These are phyloP conservation scores for Edolisoma coerulescens DNA, from an alignment of 2,113 vertebrate genomes.

Conservation along the genomic window DNA sequence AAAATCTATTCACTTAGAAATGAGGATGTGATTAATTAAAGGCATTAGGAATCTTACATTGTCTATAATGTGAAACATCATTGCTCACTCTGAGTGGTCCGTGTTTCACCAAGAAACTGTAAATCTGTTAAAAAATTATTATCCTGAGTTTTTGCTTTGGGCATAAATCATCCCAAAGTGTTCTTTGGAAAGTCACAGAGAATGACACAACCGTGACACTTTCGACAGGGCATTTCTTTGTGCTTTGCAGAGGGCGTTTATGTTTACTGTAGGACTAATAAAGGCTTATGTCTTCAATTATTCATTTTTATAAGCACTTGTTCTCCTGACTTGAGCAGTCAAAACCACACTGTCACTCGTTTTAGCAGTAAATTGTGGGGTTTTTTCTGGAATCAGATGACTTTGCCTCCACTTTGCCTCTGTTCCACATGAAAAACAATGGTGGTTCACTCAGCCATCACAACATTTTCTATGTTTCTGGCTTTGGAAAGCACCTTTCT, in stretches of 20 bases:
- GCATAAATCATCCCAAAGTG: neutral
- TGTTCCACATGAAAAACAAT: neutral
- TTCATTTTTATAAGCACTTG: neutral
- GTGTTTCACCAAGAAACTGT: neutral
- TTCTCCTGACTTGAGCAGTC: neutral
- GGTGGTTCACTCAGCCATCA: neutral
- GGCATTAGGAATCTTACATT: neutral
- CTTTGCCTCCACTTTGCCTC: neutral
- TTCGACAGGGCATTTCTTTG: neutral
- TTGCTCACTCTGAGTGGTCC: neutral
- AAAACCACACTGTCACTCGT: neutral
- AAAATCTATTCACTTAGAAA: neutral
- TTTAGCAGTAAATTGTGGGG: neutral
- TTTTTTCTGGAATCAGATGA: neutral
- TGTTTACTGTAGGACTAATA: neutral
- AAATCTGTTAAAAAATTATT: neutral
- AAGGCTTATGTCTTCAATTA: neutral
- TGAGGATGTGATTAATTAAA: neutral
- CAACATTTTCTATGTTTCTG: neutral
- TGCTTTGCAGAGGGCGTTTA: neutral
- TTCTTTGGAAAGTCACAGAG: neutral
- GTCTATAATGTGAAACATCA: neutral
- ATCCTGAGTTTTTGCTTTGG: neutral
- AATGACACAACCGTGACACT: fast-evolving
- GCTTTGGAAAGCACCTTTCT: neutral